Evolutionary conservation across 2,113 vertebrate genomes (phyloP).

Genomic region (Silurus asotus): DNA sequence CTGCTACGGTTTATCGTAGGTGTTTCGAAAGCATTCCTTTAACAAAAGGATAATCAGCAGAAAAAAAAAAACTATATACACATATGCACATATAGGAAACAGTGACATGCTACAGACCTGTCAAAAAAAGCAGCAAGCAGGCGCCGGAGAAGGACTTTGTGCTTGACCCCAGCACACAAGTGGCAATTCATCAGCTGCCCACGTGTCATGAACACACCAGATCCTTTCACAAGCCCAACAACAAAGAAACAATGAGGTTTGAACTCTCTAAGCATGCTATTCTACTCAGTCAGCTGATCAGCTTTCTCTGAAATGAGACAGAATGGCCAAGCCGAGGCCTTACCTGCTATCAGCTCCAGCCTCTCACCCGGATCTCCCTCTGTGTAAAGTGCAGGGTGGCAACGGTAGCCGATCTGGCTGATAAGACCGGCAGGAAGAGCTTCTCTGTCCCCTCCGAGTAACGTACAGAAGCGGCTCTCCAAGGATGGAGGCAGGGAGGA

Average conservation of each 20-base stretch:
- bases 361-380: conserved; percentile 97
- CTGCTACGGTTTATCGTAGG: neutral
- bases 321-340: conserved; percentile 36
- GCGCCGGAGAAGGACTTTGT: conserved; percentile 91
- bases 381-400: conserved; percentile 94
- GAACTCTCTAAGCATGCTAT: conserved; percentile 21
- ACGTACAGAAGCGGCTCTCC: conserved; percentile 91
- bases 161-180: conserved; percentile 92
- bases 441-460: conserved; percentile 91
- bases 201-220: conserved; percentile 91
- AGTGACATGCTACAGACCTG: conserved; percentile 72
- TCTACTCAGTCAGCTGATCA: conserved; percentile 34
- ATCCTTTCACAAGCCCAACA: conserved; percentile 70
- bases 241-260: conserved; percentile 47
- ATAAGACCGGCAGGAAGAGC: conserved; percentile 93
- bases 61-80: neutral
- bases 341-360: conserved; percentile 95
- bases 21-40: neutral
- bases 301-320: conserved; percentile 28
- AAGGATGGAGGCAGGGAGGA: conserved; percentile 75
- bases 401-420: conserved; percentile 96
- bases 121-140: conserved; percentile 96
- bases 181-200: conserved; percentile 99
- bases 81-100: neutral
- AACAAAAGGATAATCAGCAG: neutral